These are phyloP conservation scores for Desmophyllum pertusum DNA, from an alignment of 92 coral and sea anemone genomes.

Conservation along the genomic window DNA sequence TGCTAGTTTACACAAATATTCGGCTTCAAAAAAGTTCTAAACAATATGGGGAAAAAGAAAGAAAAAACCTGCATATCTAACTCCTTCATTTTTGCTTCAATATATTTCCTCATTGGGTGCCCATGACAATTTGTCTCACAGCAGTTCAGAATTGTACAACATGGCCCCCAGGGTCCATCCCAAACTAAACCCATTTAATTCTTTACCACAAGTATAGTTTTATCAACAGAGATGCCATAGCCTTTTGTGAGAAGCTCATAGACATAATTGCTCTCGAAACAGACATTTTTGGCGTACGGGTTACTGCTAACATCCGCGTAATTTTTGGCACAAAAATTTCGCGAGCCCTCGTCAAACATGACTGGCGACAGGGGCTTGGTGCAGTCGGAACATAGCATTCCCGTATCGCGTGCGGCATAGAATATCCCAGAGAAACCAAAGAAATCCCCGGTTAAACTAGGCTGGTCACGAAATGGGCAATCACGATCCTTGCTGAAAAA, in stretches of 20 bases:
- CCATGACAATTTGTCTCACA: neutral
- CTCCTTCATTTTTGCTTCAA: too few relatives aligned
- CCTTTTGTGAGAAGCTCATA: slow-evolving; percentile 37
- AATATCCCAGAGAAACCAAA: slow-evolving; percentile 45
- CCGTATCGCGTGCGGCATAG: slow-evolving; percentile 14
- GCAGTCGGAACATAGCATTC: slow-evolving; percentile 11
- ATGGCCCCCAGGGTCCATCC: slow-evolving; percentile 51
- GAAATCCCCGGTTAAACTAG: slow-evolving; percentile 18
- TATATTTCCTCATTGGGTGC: too few relatives aligned
- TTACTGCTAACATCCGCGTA: slow-evolving; percentile 10
- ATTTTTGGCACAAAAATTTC: slow-evolving; percentile 19
- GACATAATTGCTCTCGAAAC: slow-evolving; percentile 32
- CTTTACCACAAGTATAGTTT: neutral
- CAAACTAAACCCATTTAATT: slow-evolving; percentile 27
- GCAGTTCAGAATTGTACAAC: slow-evolving; percentile 4
- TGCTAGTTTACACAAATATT: too few relatives aligned
- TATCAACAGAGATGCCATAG: slow-evolving; percentile 17
- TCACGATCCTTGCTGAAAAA: slow-evolving; percentile 28
- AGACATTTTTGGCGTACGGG: slow-evolving; percentile 32
- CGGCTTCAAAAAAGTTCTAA: too few relatives aligned
- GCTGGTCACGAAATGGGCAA: slow-evolving; percentile 44
- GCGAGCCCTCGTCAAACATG: slow-evolving; percentile 28
- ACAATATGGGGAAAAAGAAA: too few relatives aligned
- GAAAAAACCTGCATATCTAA: too few relatives aligned
- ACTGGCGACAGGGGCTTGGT: slow-evolving; percentile 17